Percentiles rank a stretch among this genome's conserved stretches.
Conservation (phyloP, 1,140 invertebrate species). For the Lasioglossum albipes region DNA sequence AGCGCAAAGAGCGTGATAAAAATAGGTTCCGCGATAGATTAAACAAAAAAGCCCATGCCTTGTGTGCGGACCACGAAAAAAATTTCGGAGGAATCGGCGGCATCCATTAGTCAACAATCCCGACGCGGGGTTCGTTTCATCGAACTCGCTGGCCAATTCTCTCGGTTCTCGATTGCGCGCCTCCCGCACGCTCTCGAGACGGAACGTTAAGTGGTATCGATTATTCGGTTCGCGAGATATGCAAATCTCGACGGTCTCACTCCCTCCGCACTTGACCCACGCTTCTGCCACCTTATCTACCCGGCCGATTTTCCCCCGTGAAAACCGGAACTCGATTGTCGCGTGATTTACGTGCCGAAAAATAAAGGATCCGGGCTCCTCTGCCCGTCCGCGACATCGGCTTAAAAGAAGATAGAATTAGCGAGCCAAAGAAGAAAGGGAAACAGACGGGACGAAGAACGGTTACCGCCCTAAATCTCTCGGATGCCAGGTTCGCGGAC, state of each 20-base stretch:
- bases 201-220: slow-evolving; percentile 73
- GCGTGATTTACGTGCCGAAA: slow-evolving; percentile 72
- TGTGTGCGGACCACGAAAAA: too few relatives aligned
- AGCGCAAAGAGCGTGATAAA: too few relatives aligned
- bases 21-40: too few relatives aligned
- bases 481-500: slow-evolving; percentile 33
- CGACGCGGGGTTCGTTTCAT: too few relatives aligned
- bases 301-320: slow-evolving; percentile 15
- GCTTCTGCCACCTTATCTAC: not conserved
- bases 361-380: slow-evolving; percentile 64
- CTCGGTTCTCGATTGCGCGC: not conserved
- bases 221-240: slow-evolving; percentile 76
- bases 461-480: slow-evolving; percentile 67
- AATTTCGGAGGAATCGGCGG: too few relatives aligned
- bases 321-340: slow-evolving; percentile 66
- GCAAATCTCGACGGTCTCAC: slow-evolving; percentile 64
- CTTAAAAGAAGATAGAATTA: slow-evolving; percentile 12
- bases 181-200: slow-evolving; percentile 30
- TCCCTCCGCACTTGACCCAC: not conserved
- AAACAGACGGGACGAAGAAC: slow-evolving; percentile 56
- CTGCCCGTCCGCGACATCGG: not conserved
- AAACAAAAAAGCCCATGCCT: too few relatives aligned
- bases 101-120: too few relatives aligned
- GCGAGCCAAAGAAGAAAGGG: slow-evolving; percentile 24
- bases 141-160: not conserved